phyloP scores from a whole-genome alignment of 2,888 invertebrate species.

The Helobdella robusta region DNA sequence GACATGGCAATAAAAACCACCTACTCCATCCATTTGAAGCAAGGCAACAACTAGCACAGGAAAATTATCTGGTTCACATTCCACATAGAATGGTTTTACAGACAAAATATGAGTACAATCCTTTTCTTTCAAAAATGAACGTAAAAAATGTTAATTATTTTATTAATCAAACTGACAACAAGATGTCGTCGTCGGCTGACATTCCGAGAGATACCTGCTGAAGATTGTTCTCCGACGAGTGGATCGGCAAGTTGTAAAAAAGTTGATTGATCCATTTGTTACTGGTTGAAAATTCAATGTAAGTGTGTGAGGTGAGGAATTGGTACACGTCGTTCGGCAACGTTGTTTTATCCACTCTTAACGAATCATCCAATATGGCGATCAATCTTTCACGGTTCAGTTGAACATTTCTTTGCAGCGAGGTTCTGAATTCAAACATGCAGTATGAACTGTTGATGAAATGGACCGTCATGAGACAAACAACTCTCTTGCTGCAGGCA shows the following conservation, averaged over 20 bases:
- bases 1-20: too few species aligned
- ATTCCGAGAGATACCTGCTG: too few species aligned
- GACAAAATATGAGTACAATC: too few species aligned
- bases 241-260: slow-evolving; percentile 10
- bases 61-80: too few species aligned
- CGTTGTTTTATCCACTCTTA: not conserved
- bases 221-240: too few species aligned
- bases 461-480: slow-evolving; percentile 33
- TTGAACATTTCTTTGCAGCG: slow-evolving; percentile 26
- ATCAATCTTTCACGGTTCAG: slow-evolving; percentile 15
- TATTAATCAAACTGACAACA: too few species aligned
- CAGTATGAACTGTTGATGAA: slow-evolving; percentile 36
- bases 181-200: too few species aligned
- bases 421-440: slow-evolving; percentile 37
- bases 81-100: too few species aligned
- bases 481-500: slow-evolving; percentile 37
- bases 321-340: not conserved
- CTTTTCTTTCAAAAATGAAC: too few species aligned
- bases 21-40: too few species aligned
- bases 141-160: too few species aligned
- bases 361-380: slow-evolving; percentile 13
- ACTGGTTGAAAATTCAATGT: not conserved
- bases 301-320: slow-evolving; percentile 18
- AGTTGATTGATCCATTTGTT: slow-evolving; percentile 4
- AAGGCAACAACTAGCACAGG: too few species aligned